Evolutionary conservation across 2,797 vertebrate genomes (phyloP), one percentile per base, ranked within the genome.

Genomic region (Lithobates sylvaticus): DNA sequence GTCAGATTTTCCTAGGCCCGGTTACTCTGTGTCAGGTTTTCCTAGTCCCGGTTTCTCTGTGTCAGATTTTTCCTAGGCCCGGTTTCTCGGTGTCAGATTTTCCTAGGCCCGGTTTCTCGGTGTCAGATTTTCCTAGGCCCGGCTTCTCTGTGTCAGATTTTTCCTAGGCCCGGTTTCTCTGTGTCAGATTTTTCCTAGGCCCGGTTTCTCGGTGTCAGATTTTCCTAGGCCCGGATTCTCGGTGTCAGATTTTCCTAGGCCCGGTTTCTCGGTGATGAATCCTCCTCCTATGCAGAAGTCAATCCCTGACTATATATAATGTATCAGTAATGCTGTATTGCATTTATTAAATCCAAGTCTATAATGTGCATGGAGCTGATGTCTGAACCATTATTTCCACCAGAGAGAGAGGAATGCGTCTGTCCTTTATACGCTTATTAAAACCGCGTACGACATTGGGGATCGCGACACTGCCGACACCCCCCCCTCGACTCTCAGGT

Each of bases 381-480:
- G 80, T 67, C 21, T 67, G 42, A 64, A 44, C 54, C 71, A 83
- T 83, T 74, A 39, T 74, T 65, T 75, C 71, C 13, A 44, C 58
- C 65, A 69, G 65, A 79, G 74, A 69, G 29, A 44, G 36, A 74
- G 50, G 42, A 74, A 47, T 70, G 78, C 39, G 39, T 39, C 39
- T 39, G 39, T 39, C 39, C 39, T 39, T 39, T 39, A 39, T 39
- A 39, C 9, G 47, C 74, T 39, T 76, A 77, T 70, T 69, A 70
- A 76, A 58, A 78, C 50, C 70, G 65, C 26, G 61, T 84, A 80
- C 85, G 84, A 86, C 74, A 39, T 88, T 32, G 12, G 8, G 21
- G 82, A 91, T 88, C 85, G 89, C 88, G 89, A 90, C 84, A 89
- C 73, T 85, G 72, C 73, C 42, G 86, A 81, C 81, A 88, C 87